Conservation (phyloP, 2,888 invertebrate species). For the Phyto melanocephala region DNA sequence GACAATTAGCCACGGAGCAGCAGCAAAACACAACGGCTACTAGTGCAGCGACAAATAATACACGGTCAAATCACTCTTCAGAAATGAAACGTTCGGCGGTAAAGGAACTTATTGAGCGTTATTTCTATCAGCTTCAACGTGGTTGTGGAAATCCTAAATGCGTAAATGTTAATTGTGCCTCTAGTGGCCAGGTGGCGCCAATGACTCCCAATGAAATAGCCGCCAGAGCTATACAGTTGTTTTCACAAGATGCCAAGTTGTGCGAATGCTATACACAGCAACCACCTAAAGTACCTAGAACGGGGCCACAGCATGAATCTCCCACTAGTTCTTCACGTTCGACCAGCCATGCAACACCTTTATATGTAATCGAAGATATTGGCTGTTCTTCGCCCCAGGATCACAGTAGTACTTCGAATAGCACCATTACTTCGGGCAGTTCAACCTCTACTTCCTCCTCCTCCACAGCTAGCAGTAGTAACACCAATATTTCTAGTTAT, state of each 20-base stretch:
- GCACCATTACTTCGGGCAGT: conserved; percentile 71
- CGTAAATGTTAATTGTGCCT: conserved; percentile 92
- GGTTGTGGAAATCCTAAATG: conserved; percentile 95
- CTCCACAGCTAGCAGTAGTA: conserved; percentile 59
- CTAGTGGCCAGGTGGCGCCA: conserved; percentile 89
- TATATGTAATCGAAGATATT: conserved; percentile 67
- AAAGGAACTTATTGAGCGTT: conserved; percentile 92
- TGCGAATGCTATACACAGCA: conserved; percentile 82
- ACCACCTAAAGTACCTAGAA: conserved; percentile 75
- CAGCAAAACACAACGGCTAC: not conserved
- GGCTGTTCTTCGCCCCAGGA: conserved; percentile 71
- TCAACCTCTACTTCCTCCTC: conserved; percentile 68
- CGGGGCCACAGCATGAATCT: conserved; percentile 66
- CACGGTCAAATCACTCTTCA: conserved; percentile 14
- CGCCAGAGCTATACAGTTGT: conserved; percentile 91
- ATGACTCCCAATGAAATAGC: conserved; percentile 94
- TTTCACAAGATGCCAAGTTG: conserved; percentile 89
- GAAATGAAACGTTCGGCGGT: conserved; percentile 88
- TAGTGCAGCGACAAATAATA: not conserved
- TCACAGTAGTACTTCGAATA: conserved; percentile 72
- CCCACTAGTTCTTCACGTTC: conserved; percentile 67
- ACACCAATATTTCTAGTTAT: conserved; percentile 63
- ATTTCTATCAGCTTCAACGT: conserved; percentile 94
- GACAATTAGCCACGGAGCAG: conserved; percentile 16
- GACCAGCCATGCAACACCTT: conserved; percentile 40